Base-by-base conservation (phyloP, 2,113 vertebrate genomes). In the Oxygymnocypris stewartii region DNA sequence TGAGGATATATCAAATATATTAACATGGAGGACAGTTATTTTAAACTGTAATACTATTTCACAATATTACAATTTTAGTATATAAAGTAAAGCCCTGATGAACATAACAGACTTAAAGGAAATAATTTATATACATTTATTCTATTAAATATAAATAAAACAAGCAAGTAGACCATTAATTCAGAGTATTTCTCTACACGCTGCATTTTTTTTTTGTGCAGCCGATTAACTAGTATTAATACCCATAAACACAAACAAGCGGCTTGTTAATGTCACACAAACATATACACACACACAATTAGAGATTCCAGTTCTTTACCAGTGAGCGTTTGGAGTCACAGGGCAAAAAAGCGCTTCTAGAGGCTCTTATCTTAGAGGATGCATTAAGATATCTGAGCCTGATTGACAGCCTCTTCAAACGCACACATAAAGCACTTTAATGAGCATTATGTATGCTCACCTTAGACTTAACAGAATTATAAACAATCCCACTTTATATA, bases 401-500 rank as follows among this genome's bases (percentile, higher is more conserved):
- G 94, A 95, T 67, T 93, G 94, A 93, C 94, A 94, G 92, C 87
- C 86, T 82, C 88, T 91, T 82, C 85, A 91, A 85, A 82, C 88
- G 88, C 59, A 2, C 74, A 88, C 91, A 93, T 92, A 91, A 92
- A 92, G 87, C 90, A 89, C 92, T 93, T 93, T 93, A 93, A 94
- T 92, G 89, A 89, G 91, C 90, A 91, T 88, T 91, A 91, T 84
- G 88, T 40, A 79, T 84, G 87, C 89, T 91, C 89, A 89, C 90
- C 92, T 88, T 85, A 85, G 90, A 91, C 91, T 94, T 87, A 86
- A 93, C 92, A 90, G 92, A 83, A 85, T 90, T 89, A 92, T 93
- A 93, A 95, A 95, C 92, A 94, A 93, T 73, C 79, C 87, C 84
- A 92, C 93, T 94, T 94, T 90, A 93, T 88, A 90, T 89, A 91